These are phyloP conservation scores for Parus major DNA, from an alignment of 2,113 vertebrate genomes.

Conservation along the genomic window DNA sequence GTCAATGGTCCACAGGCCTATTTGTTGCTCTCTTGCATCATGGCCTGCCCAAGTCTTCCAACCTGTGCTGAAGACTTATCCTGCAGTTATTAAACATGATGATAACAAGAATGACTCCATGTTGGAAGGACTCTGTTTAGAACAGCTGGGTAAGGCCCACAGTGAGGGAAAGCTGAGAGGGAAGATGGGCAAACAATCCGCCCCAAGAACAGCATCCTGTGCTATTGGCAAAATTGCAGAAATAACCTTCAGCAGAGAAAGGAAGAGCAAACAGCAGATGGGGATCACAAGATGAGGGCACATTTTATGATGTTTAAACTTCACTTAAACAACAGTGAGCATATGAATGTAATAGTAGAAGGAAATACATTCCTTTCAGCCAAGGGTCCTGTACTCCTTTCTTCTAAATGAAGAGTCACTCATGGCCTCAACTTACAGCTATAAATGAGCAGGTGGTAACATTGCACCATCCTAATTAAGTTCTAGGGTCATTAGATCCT, in stretches of 20 bases:
- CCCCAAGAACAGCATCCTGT: background rate
- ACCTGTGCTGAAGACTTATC: background rate
- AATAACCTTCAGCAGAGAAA: background rate
- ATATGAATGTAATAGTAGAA: conserved; percentile 42
- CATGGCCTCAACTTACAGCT: background rate
- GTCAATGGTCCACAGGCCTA: background rate
- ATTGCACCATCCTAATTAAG: background rate
- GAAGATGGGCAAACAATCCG: background rate
- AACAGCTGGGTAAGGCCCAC: background rate
- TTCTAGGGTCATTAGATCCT: background rate
- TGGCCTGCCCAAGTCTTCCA: rapidly evolving
- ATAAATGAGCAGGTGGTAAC: background rate
- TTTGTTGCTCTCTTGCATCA: background rate
- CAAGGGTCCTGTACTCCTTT: background rate
- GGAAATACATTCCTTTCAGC: background rate
- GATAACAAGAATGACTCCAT: rapidly evolving
- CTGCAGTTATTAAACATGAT: background rate
- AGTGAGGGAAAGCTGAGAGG: background rate
- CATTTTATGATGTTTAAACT: conserved; percentile 3
- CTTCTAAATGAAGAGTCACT: background rate
- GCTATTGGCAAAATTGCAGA: background rate
- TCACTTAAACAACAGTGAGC: background rate
- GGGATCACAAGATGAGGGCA: background rate
- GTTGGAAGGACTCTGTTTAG: background rate
- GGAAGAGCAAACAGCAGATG: background rate